phyloP scores from a whole-genome alignment of 2,113 vertebrate species.

The Mungos mungo region DNA sequence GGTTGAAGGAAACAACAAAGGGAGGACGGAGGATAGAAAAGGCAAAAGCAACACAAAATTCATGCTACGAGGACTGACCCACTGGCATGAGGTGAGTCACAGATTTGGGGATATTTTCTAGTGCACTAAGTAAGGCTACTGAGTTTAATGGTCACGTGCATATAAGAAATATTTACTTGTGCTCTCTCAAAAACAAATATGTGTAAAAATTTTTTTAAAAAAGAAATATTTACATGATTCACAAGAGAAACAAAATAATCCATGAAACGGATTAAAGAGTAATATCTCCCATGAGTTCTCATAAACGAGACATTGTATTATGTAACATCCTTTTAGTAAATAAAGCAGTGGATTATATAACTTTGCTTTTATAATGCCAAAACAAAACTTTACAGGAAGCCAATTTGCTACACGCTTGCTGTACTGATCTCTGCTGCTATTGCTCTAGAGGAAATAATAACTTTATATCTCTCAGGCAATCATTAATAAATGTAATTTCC shows the following conservation, averaged over 20 bases:
- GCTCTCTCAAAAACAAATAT: too few species aligned
- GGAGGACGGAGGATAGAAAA: not conserved
- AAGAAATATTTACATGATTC: not conserved
- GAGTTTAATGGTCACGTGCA: not conserved
- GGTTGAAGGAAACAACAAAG: not conserved
- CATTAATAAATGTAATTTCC: not conserved
- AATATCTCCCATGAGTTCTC: not conserved
- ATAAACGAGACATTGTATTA: not conserved
- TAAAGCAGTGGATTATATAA: not conserved
- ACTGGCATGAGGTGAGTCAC: not conserved
- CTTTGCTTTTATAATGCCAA: not conserved
- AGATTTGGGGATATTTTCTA: not conserved
- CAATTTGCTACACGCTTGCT: not conserved
- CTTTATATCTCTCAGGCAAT: not conserved
- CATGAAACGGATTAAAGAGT: not conserved
- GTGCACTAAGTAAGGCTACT: not conserved
- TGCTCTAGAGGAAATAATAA: not conserved
- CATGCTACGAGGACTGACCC: not conserved
- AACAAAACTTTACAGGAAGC: constrained; percentile 26
- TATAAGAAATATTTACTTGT: not conserved
- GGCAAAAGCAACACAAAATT: not conserved
- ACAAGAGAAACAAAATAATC: constrained; percentile 26
- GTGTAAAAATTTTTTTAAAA: too few species aligned
- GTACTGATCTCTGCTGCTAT: not conserved
- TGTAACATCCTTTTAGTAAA: constrained; percentile 17